Conservation (phyloP, 2,113 vertebrate genomes). For the Mystacornis crossleyi region DNA sequence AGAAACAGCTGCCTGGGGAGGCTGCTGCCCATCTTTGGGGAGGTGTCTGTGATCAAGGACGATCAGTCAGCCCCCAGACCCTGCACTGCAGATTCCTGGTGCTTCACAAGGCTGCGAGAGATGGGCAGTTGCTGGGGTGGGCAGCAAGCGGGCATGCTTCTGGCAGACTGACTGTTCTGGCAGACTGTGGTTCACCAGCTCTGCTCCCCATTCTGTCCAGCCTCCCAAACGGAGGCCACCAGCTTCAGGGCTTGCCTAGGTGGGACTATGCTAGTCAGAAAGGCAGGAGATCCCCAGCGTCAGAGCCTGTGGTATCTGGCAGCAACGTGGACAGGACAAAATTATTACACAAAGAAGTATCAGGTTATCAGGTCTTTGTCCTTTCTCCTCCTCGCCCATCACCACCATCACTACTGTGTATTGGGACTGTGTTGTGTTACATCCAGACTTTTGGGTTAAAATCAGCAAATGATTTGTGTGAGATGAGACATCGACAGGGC, state of each 20-base stretch:
- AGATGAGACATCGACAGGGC: background rate
- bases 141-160: fast-evolving
- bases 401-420: no score
- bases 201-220: background rate
- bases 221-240: background rate
- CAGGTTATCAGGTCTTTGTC: background rate
- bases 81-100: background rate
- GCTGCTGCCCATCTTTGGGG: background rate
- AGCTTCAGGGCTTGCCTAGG: background rate
- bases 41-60: background rate
- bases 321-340: fast-evolving
- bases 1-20: background rate
- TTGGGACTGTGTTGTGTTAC: background rate
- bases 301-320: background rate
- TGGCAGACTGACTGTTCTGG: background rate
- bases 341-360: background rate
- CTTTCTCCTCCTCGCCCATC: background rate
- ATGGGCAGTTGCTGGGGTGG: background rate
- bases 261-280: background rate
- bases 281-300: background rate
- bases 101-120: fast-evolving
- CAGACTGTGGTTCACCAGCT: background rate
- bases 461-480: background rate
- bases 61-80: background rate
- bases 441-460: background rate